Conservation (phyloP, 2,113 vertebrate species). For the Sander vitreus region DNA sequence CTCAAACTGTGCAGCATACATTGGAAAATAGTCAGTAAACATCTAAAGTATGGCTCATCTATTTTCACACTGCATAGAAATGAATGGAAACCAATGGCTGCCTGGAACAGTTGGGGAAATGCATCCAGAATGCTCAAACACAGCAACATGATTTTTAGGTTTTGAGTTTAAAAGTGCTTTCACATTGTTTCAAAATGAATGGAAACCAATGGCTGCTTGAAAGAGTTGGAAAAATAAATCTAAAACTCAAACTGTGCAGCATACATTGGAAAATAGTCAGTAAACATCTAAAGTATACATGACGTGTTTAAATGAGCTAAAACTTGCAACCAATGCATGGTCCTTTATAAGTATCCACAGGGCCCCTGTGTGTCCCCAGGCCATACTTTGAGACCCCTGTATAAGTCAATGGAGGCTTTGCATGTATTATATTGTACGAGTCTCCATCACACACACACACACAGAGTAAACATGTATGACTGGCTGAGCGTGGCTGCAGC, state of each 20-base stretch:
- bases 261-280: background rate
- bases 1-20: background rate
- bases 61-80: too few species aligned
- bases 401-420: background rate
- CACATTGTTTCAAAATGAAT: background rate
- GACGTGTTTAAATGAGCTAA: background rate
- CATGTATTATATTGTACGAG: background rate
- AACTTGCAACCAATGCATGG: background rate
- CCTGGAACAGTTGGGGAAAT: background rate
- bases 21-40: background rate
- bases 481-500: constrained; percentile 22
- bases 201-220: constrained; percentile 5
- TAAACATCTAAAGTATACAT: background rate
- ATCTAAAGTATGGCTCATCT: background rate
- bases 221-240: background rate
- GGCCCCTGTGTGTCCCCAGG: constrained; percentile 16
- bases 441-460: constrained; percentile 18
- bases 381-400: constrained; percentile 26
- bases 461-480: constrained; percentile 5
- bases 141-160: background rate
- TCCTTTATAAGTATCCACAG: background rate
- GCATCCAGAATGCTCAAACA: background rate
- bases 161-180: background rate
- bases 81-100: constrained; percentile 9
- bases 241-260: background rate